These are phyloP conservation scores for Melanostoma scalare DNA, from an alignment of 2,888 invertebrate genomes.

Conservation along the genomic window DNA sequence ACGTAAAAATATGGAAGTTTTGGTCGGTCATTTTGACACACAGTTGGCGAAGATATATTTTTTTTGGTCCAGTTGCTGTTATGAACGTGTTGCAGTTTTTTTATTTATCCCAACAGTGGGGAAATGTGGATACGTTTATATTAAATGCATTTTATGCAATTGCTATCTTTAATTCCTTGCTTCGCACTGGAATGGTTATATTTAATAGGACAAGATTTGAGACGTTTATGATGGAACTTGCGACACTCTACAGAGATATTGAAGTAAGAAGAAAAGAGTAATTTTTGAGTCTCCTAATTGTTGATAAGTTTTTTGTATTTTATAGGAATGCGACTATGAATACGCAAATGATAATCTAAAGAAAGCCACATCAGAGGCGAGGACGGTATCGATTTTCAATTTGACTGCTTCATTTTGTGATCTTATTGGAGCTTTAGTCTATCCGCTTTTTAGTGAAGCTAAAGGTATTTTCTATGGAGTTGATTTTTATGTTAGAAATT, in stretches of 20 bases:
- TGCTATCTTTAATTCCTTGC: conserved; percentile 77
- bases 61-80: conserved; percentile 76
- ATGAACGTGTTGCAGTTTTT: conserved; percentile 78
- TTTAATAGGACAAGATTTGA: conserved; percentile 77
- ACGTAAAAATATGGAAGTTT: conserved; percentile 78
- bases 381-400: conserved; percentile 78
- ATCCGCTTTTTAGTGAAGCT: conserved; percentile 75
- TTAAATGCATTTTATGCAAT: conserved; percentile 77
- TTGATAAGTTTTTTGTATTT: neutral
- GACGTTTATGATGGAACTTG: conserved; percentile 75
- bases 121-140: conserved; percentile 77
- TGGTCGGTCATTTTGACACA: conserved; percentile 76
- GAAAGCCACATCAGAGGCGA: conserved; percentile 74
- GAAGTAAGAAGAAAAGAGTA: conserved; percentile 67
- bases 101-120: conserved; percentile 77
- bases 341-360: conserved; percentile 72
- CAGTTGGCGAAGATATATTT: conserved; percentile 77
- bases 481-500: too few relatives aligned
- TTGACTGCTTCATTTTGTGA: conserved; percentile 76
- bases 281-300: neutral
- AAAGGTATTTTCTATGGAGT: conserved; percentile 26
- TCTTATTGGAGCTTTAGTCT: conserved; percentile 75
- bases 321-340: conserved; percentile 73
- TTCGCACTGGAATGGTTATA: conserved; percentile 78
- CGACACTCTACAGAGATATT: conserved; percentile 76